phyloP scores from a whole-genome alignment of 2,797 vertebrate genomes.

The Sebastes itinus region DNA sequence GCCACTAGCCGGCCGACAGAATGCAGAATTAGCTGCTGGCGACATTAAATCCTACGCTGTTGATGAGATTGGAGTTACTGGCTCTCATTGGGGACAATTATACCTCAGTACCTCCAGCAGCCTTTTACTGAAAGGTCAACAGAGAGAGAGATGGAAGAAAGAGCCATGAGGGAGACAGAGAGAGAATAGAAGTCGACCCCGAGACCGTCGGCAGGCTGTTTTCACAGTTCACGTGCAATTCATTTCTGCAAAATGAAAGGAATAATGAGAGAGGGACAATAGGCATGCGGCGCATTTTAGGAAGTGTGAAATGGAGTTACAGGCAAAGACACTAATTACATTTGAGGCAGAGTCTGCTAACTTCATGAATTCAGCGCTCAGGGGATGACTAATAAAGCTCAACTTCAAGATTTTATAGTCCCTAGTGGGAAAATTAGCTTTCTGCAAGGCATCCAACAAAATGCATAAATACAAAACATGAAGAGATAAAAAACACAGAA shows the following conservation, averaged over 20 bases:
- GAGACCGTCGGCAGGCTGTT: background rate
- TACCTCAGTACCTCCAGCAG: constrained; percentile 31
- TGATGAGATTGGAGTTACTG: constrained; percentile 55
- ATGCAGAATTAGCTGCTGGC: constrained; percentile 36
- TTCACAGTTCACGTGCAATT: constrained; percentile 39
- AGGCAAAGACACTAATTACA: constrained; percentile 63
- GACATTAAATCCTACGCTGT: constrained; percentile 39
- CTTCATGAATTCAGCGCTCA: constrained; percentile 45
- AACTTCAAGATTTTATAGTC: constrained; percentile 51
- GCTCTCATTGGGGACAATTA: constrained; percentile 64
- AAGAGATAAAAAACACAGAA: constrained; percentile 29
- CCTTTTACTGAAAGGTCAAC: constrained; percentile 57
- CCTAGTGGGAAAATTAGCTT: constrained; percentile 52
- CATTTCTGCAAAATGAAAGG: constrained; percentile 35
- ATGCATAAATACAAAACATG: constrained; percentile 48
- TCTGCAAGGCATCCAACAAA: constrained; percentile 42
- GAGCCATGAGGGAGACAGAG: background rate
- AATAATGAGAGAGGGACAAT: constrained; percentile 41
- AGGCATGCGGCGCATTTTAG: constrained; percentile 12
- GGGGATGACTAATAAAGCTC: constrained; percentile 62
- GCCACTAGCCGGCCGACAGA: background rate
- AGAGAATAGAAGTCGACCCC: background rate
- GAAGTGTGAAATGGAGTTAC: constrained; percentile 57
- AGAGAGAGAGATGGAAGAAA: constrained; percentile 18
- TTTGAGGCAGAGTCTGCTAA: constrained; percentile 49